phyloP scores from a whole-genome alignment of 2,113 vertebrate species.

The Diadophis punctatus region DNA sequence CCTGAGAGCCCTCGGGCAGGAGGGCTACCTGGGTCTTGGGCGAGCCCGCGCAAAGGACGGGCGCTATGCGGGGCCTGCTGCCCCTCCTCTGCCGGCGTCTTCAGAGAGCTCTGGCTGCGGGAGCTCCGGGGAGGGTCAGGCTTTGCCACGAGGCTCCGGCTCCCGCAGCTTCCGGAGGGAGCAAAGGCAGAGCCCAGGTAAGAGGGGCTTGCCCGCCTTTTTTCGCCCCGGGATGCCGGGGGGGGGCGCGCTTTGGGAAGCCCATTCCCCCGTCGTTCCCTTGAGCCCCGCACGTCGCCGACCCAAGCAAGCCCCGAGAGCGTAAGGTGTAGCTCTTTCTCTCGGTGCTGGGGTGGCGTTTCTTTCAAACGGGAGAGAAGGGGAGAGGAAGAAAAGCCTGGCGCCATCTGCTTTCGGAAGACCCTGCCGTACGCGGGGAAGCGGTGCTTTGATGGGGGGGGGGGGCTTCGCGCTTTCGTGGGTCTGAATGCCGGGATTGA shows the following conservation, averaged over 20 bases:
- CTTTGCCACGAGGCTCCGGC: not conserved
- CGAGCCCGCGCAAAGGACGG: not conserved
- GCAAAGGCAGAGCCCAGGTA: not conserved
- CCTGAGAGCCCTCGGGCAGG: not conserved
- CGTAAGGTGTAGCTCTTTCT: not conserved
- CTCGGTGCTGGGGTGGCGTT: not conserved
- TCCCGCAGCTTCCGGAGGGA: not conserved
- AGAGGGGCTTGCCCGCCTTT: too few relatives aligned
- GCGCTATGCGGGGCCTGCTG: not conserved
- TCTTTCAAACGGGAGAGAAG: not conserved
- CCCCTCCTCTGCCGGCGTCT: not conserved
- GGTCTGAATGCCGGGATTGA: not conserved
- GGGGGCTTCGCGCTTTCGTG: not conserved
- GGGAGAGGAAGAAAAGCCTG: not conserved
- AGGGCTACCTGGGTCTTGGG: not conserved
- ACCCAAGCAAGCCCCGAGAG: not conserved
- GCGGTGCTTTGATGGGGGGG: not conserved
- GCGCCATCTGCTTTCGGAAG: not conserved
- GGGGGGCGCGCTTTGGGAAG: too few relatives aligned
- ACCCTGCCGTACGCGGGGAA: not conserved
- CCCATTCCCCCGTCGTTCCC: not conserved
- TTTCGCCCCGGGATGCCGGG: not conserved
- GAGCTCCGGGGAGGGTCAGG: not conserved
- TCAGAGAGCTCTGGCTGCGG: not conserved
- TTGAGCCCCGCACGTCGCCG: not conserved